phyloP scores from a whole-genome alignment of 1,140 invertebrate species.

The Oedothorax gibbosus region DNA sequence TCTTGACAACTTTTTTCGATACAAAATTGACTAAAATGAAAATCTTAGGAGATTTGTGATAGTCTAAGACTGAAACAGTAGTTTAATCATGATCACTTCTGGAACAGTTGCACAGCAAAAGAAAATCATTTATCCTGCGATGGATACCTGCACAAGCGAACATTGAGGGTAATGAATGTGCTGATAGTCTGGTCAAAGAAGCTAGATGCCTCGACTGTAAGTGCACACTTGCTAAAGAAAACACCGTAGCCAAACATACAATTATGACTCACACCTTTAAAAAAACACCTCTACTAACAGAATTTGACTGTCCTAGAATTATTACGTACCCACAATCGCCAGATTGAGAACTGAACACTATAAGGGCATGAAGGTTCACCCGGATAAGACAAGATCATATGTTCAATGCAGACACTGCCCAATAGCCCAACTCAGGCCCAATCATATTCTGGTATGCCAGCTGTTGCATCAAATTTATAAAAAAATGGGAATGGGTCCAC shows the following conservation, averaged over 20 bases:
- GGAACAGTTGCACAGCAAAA: background rate
- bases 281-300: background rate
- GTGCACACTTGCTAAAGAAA: background rate
- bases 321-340: background rate
- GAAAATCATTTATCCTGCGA: background rate
- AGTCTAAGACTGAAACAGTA: background rate
- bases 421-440: too few species aligned
- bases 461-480: too few species aligned
- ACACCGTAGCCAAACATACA: background rate
- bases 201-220: background rate
- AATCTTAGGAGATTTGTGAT: background rate
- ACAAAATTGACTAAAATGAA: slow-evolving; percentile 62
- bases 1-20: slow-evolving; percentile 61
- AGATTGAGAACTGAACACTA: too few species aligned
- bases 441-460: too few species aligned
- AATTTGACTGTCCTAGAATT: background rate
- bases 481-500: too few species aligned
- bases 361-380: too few species aligned
- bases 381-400: too few species aligned
- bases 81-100: background rate
- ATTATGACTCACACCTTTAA: background rate
- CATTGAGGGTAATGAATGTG: background rate
- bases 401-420: too few species aligned
- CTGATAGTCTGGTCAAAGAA: background rate
- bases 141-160: background rate